Base-by-base conservation (phyloP, 2,113 vertebrate genomes). In the Nesogale talazaci region DNA sequence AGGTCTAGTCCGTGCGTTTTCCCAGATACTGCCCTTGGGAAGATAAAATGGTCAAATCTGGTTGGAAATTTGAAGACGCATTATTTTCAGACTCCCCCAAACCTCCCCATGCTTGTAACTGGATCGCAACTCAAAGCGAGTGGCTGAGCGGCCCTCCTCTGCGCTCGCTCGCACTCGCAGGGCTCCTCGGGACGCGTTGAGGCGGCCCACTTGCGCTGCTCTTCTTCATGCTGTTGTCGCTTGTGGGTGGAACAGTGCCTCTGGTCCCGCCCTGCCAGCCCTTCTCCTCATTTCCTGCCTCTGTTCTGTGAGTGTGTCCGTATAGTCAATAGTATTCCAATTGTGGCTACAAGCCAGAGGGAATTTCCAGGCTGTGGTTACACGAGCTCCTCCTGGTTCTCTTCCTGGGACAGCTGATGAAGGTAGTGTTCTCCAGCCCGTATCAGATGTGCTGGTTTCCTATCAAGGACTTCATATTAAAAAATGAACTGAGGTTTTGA, bases 391-490 rank as follows among this genome's bases (percentile, higher is more conserved):
- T 27, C 25, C 29, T 0, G 31, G 7, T 15, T 61, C 8, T 86
- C 23, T 11, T 34, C 72, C 61, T 12, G 75, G 72, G 34, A 2
- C 3, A 29, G 29, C 23, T 4, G 22, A 2, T 7, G 40, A 46
- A 79, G 59, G n/a, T 23, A 38, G 29, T 79, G 6, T 20, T 23
- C 7, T 19, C 15, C 46, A 1, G 23, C 77, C 34, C 1, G n/a
- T 40, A 10, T 36, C 19, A 0, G 46, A 16, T 25, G 67, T 57
- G n/a, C 23, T 2, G 46, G 38, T 59, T 61, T 65, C 76, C 78
- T 69, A 61, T 46, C 46, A 82, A 87, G 69, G 90, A 67, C 83
- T 82, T 29, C 15, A 1, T 31, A 90, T 52, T 82, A 72, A 84
- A 91, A 65, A 84, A 82, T 56, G 61, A 61, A 75, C 65, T 0